These are phyloP conservation scores for Acropora tenuis DNA, from an alignment of 64 coral and sea anemone genomes.

Conservation along the genomic window DNA sequence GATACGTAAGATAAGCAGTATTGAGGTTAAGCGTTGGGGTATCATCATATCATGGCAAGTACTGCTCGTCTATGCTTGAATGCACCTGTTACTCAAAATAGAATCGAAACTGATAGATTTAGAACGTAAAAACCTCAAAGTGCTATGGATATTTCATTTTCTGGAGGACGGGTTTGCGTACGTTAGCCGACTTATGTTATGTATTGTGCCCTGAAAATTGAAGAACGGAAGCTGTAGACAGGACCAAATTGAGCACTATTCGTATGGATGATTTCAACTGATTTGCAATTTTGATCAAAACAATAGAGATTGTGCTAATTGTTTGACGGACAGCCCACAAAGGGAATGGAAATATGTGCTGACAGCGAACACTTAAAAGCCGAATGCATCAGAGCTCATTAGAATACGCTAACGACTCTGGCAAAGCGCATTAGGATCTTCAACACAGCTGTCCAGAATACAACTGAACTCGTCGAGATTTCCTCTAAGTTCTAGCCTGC, in stretches of 20 bases:
- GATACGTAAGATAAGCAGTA: neutral
- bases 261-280: neutral
- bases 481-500: neutral
- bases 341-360: conserved; percentile 4
- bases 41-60: too few species aligned
- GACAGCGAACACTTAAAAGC: neutral
- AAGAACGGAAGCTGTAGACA: neutral
- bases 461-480: neutral
- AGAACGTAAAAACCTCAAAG: neutral
- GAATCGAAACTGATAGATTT: neutral
- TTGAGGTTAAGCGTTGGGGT: too few species aligned
- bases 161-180: neutral
- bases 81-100: neutral
- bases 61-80: neutral
- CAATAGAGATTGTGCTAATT: conserved; percentile 23
- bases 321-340: conserved; percentile 8
- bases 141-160: neutral
- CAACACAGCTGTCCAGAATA: neutral
- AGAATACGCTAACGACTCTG: neutral
- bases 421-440: neutral
- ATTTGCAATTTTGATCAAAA: conserved; percentile 23
- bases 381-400: neutral
- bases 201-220: too few species aligned
- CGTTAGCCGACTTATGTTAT: neutral
- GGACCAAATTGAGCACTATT: neutral